These are phyloP conservation scores for Lynx canadensis DNA, from an alignment of 2,113 vertebrate species.

Conservation along the genomic window DNA sequence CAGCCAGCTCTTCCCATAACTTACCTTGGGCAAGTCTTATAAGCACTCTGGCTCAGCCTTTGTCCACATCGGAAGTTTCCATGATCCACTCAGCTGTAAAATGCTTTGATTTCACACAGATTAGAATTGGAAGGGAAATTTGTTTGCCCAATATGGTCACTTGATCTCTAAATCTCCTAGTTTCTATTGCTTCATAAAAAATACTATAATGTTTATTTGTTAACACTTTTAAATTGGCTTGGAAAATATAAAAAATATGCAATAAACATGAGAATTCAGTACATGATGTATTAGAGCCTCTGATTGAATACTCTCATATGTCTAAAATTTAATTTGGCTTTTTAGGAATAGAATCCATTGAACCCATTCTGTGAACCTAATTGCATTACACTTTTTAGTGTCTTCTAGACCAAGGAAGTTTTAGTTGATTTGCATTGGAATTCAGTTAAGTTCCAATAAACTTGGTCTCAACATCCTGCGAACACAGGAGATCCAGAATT, in stretches of 20 bases:
- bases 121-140: conserved; percentile 9
- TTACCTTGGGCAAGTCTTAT: neutral
- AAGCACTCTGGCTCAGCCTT: neutral
- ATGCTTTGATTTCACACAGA: neutral
- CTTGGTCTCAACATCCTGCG: neutral
- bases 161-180: neutral
- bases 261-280: neutral
- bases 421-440: neutral
- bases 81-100: conserved; percentile 9
- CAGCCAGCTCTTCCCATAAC: neutral
- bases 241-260: neutral
- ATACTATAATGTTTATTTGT: neutral
- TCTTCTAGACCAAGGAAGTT: neutral
- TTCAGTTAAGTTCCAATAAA: neutral
- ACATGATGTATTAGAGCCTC: neutral
- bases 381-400: neutral
- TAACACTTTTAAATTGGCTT: neutral
- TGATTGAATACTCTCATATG: neutral
- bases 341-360: neutral
- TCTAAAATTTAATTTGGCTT: conserved; percentile 24
- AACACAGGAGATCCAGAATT: neutral
- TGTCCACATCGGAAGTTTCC: conserved; percentile 1
- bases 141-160: neutral
- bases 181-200: neutral
- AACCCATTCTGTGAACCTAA: neutral